Base-by-base conservation (phyloP, 2,113 vertebrate species). In the Neomonachus schauinslandi region DNA sequence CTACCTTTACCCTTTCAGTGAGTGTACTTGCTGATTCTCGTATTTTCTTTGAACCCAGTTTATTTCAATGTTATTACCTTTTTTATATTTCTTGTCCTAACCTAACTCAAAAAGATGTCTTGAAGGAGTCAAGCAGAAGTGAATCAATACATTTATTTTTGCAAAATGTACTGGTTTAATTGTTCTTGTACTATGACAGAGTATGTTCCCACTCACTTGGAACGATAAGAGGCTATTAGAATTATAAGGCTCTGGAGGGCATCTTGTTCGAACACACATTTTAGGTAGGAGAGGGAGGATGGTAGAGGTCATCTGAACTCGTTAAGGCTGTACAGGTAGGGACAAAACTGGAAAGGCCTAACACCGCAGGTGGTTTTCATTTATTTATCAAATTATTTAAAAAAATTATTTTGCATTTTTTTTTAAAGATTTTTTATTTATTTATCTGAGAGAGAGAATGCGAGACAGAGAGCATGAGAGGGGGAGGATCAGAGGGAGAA, bases 71-170 rank as follows among this genome's bases (percentile, higher is more conserved):
- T 55, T 77, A 33, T 59, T 39, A 85, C 72, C 81, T 85, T 87
- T 93, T 85, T 77, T 93, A 61, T 95, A 53, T 71, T 21, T 69
- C 33, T 94, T 74, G 4, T 57, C 65, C 86, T 74, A 90, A 57
- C 26, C 36, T 42, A 86, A 91, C 19, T 94, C 46, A 82, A 95
- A 77, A 97, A 89, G 49, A 85, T 74, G 57, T 51, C 94, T 55
- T 81, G 28, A 89, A 92, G 9, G 11, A 93, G 61, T 67, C 53
- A 84, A 19, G n/a, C 2, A 39, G 24, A 92, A 53, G 59, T 69
- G 51, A 92, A 77, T 77, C 57, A 89, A 76, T 69, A 89, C 42
- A 24, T 65, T 67, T 63, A 89, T 46, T 76, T 85, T 46, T 39
- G 26, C 55, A 36, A 86, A 88, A 96, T 61, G 51, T 90, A 31